These are phyloP conservation scores for Halcyon malimbica DNA, from an alignment of 2,113 vertebrate species.

Conservation along the genomic window DNA sequence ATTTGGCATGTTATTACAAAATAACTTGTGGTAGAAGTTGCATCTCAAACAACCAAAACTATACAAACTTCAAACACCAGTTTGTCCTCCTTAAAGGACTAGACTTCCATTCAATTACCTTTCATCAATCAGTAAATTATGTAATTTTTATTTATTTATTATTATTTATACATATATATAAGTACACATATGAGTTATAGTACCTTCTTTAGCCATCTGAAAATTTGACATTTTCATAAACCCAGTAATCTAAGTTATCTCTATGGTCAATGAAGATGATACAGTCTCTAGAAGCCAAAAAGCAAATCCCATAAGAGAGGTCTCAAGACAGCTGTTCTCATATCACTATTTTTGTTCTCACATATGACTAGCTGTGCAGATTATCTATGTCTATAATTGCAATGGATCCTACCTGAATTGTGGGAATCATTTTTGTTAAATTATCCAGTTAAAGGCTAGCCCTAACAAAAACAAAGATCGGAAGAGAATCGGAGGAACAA, in stretches of 20 bases:
- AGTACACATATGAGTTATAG: not conserved
- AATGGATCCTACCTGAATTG: not conserved
- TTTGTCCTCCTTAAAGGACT: not conserved
- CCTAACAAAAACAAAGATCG: not conserved
- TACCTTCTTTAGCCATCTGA: not conserved
- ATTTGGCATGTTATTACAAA: not conserved
- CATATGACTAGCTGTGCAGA: not conserved
- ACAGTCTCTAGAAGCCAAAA: not conserved
- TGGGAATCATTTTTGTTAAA: not conserved
- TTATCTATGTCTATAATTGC: not conserved
- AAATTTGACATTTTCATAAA: not conserved
- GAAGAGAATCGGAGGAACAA: not conserved
- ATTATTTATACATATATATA: not conserved
- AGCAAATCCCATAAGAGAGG: not conserved
- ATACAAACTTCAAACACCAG: not conserved
- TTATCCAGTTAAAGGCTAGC: not conserved
- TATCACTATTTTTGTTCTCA: not conserved
- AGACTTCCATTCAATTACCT: not conserved
- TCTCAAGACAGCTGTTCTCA: not conserved
- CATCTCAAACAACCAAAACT: not conserved
- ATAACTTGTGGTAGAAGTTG: not conserved
- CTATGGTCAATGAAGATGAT: not conserved
- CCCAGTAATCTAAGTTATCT: not conserved
- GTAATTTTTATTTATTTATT: not conserved
- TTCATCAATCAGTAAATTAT: not conserved